A percentile compares a stretch with the other conserved stretches of the same genome.
phyloP scores from a whole-genome alignment of 1,140 invertebrate species.

The Rhopalosiphum maidis region DNA sequence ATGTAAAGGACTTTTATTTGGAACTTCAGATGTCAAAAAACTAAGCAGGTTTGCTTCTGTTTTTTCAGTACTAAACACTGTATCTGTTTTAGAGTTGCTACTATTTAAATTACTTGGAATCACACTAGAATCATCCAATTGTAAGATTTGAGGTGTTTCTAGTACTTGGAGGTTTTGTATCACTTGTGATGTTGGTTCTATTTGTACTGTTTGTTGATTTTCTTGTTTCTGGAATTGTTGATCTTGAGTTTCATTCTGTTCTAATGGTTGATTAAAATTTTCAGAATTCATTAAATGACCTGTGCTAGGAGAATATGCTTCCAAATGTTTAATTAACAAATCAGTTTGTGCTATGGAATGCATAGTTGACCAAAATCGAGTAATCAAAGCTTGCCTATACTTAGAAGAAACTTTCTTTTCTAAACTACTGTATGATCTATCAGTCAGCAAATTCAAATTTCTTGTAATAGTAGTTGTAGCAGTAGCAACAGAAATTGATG shows the following conservation, averaged over 20 bases:
- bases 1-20: conserved; percentile 64
- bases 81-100: not conserved
- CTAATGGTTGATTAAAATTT: not conserved
- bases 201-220: not conserved
- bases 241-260: conserved; percentile 20
- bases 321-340: conserved; percentile 74
- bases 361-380: conserved; percentile 73
- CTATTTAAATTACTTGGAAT: not conserved
- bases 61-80: not conserved
- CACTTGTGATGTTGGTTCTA: no score
- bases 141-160: not conserved
- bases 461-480: conserved; percentile 43
- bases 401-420: conserved; percentile 67
- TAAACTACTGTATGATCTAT: not conserved
- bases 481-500: not conserved
- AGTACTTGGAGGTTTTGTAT: not conserved
- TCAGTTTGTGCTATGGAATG: conserved; percentile 74
- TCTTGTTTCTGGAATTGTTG: not conserved
- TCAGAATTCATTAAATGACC: conserved; percentile 60
- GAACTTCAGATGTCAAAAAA: not conserved
- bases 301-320: conserved; percentile 72
- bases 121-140: not conserved
- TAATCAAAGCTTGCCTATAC: conserved; percentile 74
- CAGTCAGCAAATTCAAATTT: not conserved
- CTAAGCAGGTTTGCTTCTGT: not conserved